Base-by-base conservation (phyloP, 2,888 invertebrate genomes). In the Mesoligia furuncula region DNA sequence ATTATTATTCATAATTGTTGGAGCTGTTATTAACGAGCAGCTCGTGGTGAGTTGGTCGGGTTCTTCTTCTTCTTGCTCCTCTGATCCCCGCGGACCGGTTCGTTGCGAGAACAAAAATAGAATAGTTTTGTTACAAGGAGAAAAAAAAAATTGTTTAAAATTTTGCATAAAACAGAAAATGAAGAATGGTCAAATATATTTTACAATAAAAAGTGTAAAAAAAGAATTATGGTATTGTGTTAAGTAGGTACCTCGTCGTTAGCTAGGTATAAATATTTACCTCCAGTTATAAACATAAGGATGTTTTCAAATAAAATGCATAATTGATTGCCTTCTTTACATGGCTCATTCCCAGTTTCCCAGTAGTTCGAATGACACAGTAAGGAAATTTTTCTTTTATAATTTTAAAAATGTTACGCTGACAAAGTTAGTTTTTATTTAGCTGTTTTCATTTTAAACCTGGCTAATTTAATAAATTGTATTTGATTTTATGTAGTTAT, bases 401-500 rank as follows among this genome's bases (percentile, higher is more conserved):
- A 27, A 11, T 45, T 66, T 27, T 3, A 39, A 65, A 42, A 66
- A 20, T 20, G 27, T 20, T 20, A 20, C 7, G 7, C 4, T 68
- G 7, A 24, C 0, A 0, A 57, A n/a, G 2, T 6, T 27, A 4
- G 0, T 20, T 15, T 48, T 31, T 31, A 27, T 57, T 24, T 48
- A 48, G n/a, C 5, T 13, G 17, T 66, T n/a, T 67, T 24, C 0
- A 31, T 79, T 68, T 59, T 7, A 42, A 68, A 59, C 39, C 31
- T n/a, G 15, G 11, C 17, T 24, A 45, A 7, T 51, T 77, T 31
- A 31, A 15, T 42, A 54, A 57, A 48, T 20, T 8, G 3, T 45
- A 6, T 48, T 62, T 61, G 13, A n/a, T 42, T 68, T 68, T 62
- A 61, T 24, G 31, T 75, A 59, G 27, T 67, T 73, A 74, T 68